Conservation (phyloP, 2,888 invertebrate genomes). For the Dorcus hopei region DNA sequence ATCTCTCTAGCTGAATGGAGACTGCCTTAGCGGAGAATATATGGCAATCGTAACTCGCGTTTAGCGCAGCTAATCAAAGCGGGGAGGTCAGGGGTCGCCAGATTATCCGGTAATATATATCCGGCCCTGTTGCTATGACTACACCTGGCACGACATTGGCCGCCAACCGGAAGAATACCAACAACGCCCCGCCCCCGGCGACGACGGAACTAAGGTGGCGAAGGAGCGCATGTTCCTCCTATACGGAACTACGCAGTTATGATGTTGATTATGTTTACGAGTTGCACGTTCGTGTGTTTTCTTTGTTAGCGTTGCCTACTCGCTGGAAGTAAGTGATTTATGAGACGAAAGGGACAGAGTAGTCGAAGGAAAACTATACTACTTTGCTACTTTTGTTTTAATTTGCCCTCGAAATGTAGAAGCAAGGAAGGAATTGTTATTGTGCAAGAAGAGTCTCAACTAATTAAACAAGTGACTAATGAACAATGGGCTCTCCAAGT, state of each 20-base stretch:
- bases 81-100: conserved; percentile 16
- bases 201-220: conserved; percentile 28
- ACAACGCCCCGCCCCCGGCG: conserved; percentile 35
- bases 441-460: too few relatives aligned
- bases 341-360: too few relatives aligned
- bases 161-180: conserved; percentile 44
- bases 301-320: too few relatives aligned
- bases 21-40: conserved; percentile 12
- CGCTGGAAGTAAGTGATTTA: too few relatives aligned
- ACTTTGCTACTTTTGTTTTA: too few relatives aligned
- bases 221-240: conserved; percentile 20
- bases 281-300: too few relatives aligned
- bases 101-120: conserved; percentile 26
- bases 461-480: too few relatives aligned
- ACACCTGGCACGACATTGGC: conserved; percentile 40
- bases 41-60: conserved; percentile 20
- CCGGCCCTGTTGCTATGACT: conserved; percentile 41
- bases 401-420: too few relatives aligned
- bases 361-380: too few relatives aligned
- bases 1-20: background rate
- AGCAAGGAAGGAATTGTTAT: too few relatives aligned
- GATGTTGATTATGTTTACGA: background rate
- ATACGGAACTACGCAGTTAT: conserved; percentile 9
- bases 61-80: conserved; percentile 16
- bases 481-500: too few relatives aligned